Base-by-base conservation (phyloP, 2,888 invertebrate species). In the Thelaira solivaga region DNA sequence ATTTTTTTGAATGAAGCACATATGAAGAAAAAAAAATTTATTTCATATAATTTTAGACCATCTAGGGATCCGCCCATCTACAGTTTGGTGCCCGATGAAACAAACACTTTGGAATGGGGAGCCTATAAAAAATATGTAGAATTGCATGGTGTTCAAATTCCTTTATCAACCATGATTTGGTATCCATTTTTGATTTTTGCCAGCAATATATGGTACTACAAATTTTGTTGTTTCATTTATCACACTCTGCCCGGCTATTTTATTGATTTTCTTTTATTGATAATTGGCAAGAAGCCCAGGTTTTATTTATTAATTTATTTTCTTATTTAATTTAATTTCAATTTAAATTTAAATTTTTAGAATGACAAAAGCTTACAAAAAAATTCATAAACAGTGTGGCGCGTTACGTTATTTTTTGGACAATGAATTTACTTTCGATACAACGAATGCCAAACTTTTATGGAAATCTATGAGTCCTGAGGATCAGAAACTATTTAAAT, bases 61-160 rank as follows among this genome's bases (percentile, higher is more conserved):
- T 10, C 80, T 18, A 45, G 43, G 11, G 71, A 78, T 11, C 82
- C 85, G 1, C 62, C 81, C 4, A 85, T 86, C 24, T 97, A 94
- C 90, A 97, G 97, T 89, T 96, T 93, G 87, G 95, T 96, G 1
- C 95, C 97, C 0, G 94, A 96, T 0, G 90, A 91, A 1, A 92
- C 94, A 76, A 96, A 96, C 85, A 92, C 93, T 1, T 89, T 97
- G 43, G 93, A 93, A 0, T 98, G 97, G 97, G 91, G 90, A 0
- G 91, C 93, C 49, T 95, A 95, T 83, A 90, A 55, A 1, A 26
- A 72, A 1, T 67, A 67, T 11, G 55, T 83, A 1, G 3, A 68
- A 0, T n/a, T 0, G 0, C 90, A 92, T 72, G 91, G 92, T 0
- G 80, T 88, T 0, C 82, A 88, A 41, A 91, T 90, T 34, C 94